These are phyloP conservation scores for Steatocranus sp. DNA, from an alignment of 2,797 vertebrate genomes.

Conservation along the genomic window DNA sequence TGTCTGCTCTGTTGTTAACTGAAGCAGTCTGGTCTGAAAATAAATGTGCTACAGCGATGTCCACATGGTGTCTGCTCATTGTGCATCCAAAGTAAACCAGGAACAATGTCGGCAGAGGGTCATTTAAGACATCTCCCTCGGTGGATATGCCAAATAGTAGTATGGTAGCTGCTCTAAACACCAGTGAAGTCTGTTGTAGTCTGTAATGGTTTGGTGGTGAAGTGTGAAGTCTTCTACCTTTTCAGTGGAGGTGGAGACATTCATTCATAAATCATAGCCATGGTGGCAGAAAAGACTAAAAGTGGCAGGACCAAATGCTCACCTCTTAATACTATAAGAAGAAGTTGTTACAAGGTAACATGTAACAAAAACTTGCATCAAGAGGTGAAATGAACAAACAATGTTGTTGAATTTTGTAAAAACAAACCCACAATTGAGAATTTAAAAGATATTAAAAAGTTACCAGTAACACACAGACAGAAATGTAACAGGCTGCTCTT, in stretches of 20 bases:
- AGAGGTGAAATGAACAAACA: background rate
- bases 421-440: background rate
- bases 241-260: background rate
- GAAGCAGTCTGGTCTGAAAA: background rate
- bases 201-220: background rate
- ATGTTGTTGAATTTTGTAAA: background rate
- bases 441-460: background rate
- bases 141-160: background rate
- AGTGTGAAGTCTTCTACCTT: background rate
- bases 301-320: background rate
- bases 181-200: background rate
- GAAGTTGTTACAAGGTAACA: background rate
- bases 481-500: background rate
- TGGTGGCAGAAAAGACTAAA: background rate
- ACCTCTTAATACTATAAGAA: background rate
- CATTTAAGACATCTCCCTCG: background rate
- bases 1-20: background rate
- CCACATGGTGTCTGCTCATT: background rate
- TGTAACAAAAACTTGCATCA: background rate
- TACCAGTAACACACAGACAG: background rate
- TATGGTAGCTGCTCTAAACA: background rate
- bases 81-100: background rate
- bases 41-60: background rate
- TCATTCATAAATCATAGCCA: background rate
- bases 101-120: background rate